Evolutionary conservation across 2,113 vertebrate species (phyloP), one percentile per base, ranked within the genome.

Genomic region (Dasyprocta punctata): DNA sequence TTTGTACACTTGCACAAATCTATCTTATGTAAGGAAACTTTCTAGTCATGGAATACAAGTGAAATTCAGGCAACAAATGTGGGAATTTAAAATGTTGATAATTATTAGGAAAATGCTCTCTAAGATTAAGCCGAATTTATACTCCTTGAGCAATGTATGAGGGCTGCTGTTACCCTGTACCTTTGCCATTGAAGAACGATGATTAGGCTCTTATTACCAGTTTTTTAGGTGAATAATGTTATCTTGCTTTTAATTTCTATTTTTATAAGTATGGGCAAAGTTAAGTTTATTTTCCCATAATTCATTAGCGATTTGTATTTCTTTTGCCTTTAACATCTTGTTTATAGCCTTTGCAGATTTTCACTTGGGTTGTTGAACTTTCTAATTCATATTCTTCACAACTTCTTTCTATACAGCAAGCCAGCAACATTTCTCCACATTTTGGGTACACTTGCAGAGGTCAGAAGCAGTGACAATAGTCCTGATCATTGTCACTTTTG

Each of bases 221-320:
- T 16, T 63, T 69, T 85, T 38, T 30, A 56, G 17, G 41, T 38
- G 22, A 96, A 47, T 65, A 69, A 38, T n/a, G 13, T 14, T 30
- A 33, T 63, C 54, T 47, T 93, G 22, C 41, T 89, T 97, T 93
- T 83, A 52, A 61, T 89, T 92, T 88, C 16, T 90, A 0, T 38
- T 92, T 94, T 93, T 92, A n/a, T 86, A 71, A 47, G 92, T 81
- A 54, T 10, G 13, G 71, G 47, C 60, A 38, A 94, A 60, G 52
- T 93, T 77, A 61, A 81, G 36, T 73, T 24, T 24, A 56, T 78
- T 77, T 78, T 92, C 4, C 12, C 1, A 0, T 63, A 36, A 38
- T 54, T 61, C 86, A 54, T 65, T 36, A 81, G 49, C 80, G 17
- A 24, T 81, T 93, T 41, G 0, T 61, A 28, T 90, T 89, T 80